Conservation (phyloP, 2,888 invertebrate species). For the Volucella inanis region DNA sequence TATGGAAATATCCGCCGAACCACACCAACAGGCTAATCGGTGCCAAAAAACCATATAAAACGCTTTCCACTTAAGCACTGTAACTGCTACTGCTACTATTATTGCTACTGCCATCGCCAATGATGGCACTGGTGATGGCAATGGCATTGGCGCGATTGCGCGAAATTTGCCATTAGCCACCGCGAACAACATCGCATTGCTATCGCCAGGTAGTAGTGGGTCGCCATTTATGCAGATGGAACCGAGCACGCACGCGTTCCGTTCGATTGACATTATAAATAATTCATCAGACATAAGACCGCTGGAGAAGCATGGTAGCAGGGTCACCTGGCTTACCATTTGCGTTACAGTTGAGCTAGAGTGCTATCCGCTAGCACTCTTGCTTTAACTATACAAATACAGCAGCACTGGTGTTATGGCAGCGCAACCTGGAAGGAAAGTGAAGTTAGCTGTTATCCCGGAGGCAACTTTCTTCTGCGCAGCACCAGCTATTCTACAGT, state of each 20-base stretch:
- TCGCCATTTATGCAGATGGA: constrained; percentile 32
- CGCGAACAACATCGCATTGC: neutral
- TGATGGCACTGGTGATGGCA: constrained; percentile 2
- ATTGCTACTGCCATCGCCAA: too few relatives aligned
- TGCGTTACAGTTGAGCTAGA: constrained; percentile 37
- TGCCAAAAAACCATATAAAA: constrained; percentile 73
- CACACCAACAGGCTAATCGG: constrained; percentile 61
- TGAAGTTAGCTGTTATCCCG: constrained; percentile 66
- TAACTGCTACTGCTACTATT: constrained; percentile 43
- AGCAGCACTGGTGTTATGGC: neutral
- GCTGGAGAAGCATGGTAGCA: constrained; percentile 63
- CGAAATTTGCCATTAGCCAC: constrained; percentile 32
- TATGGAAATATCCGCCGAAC: constrained; percentile 70
- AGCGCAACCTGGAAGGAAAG: constrained; percentile 59
- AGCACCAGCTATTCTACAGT: neutral
- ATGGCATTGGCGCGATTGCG: constrained; percentile 7
- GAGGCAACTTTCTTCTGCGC: constrained; percentile 68
- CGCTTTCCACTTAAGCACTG: constrained; percentile 66
- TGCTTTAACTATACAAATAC: neutral
- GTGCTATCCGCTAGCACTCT: neutral
- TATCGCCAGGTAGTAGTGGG: neutral
- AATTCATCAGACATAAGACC: constrained; percentile 72
- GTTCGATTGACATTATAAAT: constrained; percentile 73
- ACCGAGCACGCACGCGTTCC: constrained; percentile 63
- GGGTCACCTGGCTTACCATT: constrained; percentile 72